Evolutionary conservation across 2,888 invertebrate species (phyloP), one percentile per base, ranked within the genome.

Genomic region (Branchellion lobata): DNA sequence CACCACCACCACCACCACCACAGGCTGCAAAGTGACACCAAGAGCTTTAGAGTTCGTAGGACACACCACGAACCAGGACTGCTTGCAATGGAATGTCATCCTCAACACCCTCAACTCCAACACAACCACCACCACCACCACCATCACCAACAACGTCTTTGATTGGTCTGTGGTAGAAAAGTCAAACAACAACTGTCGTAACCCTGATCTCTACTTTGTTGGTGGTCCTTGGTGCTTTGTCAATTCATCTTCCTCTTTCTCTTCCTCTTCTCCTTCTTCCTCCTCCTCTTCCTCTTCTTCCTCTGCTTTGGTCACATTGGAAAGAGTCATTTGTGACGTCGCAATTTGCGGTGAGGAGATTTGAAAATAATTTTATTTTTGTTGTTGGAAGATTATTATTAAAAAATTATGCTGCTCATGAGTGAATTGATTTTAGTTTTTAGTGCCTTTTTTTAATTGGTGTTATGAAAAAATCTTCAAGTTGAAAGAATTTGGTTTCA

Each of bases 171-270:
- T 51, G 21, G 53, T 24, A 1, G 47, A 75, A 21, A 34, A 33
- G 24, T 21, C 21, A 11, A 65, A 31, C n/a, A 65, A 77, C 34
- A 29, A 57, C 34, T 77, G 77, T 29, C 61, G 77, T 18, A 77
- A 77, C 34, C 77, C 77, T 2, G 77, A 77, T 36, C n/a, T 57
- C 53, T 65, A 77, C 57, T 77, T 65, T 33, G 77, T 77, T 8
- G 77, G 57, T 31, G 77, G 77, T 24, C 77, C 77, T 2, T 77
- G 77, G 77, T 77, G 77, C 40, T 77, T 57, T 29, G 27, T 51
- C 31, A 61, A n/a, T 33, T 14, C 24, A 8, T 2, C 36, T 0
- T 31, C 29, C 24, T 27, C 24, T n/a, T 40, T 14, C 8, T 40
- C 14, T 8, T 40, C 40, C 5, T 5, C 40, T 8, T 40, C 40